A percentile compares a stretch with the other conserved stretches of the same genome.
Conservation (phyloP, 35 echinoderm and acorn worm species). For the Stichopus chloronotus region DNA sequence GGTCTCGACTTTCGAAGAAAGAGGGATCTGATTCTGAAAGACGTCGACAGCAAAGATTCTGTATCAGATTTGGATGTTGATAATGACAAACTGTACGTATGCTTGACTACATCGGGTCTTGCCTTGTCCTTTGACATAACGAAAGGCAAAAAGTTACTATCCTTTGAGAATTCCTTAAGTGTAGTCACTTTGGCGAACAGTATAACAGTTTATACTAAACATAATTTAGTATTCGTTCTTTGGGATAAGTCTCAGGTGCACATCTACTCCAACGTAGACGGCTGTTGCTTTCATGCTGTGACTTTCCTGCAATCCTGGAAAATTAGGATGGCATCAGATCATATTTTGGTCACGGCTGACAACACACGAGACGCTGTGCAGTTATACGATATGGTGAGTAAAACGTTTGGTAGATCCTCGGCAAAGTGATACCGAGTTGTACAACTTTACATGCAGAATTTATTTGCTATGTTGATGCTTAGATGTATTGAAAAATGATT, state of each 20-base stretch:
- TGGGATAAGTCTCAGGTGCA: not conserved
- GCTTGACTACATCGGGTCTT: not conserved
- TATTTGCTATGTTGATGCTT: no score
- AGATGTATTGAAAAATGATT: no score
- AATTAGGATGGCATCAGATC: not conserved
- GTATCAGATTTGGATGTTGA: not conserved
- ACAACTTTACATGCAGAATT: no score
- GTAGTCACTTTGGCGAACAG: not conserved
- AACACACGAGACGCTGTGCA: not conserved
- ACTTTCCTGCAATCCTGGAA: constrained; percentile 4
- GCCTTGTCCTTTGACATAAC: not conserved
- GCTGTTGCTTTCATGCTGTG: not conserved
- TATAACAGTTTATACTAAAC: not conserved
- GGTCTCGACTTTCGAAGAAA: not conserved
- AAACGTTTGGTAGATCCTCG: no score
- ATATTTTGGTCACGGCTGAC: not conserved
- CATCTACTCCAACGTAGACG: not conserved
- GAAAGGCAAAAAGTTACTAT: not conserved
- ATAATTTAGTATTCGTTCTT: constrained; percentile 1
- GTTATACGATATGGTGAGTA: not conserved
- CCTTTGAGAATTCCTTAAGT: not conserved
- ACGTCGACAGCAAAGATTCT: not conserved
- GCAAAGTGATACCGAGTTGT: no score
- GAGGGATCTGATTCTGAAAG: not conserved
- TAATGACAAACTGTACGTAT: not conserved